Percentiles rank a stretch among this genome's conserved stretches.
These are phyloP conservation scores for Dendrolimus houi DNA, from an alignment of 2,888 invertebrate species.

Conservation along the genomic window DNA sequence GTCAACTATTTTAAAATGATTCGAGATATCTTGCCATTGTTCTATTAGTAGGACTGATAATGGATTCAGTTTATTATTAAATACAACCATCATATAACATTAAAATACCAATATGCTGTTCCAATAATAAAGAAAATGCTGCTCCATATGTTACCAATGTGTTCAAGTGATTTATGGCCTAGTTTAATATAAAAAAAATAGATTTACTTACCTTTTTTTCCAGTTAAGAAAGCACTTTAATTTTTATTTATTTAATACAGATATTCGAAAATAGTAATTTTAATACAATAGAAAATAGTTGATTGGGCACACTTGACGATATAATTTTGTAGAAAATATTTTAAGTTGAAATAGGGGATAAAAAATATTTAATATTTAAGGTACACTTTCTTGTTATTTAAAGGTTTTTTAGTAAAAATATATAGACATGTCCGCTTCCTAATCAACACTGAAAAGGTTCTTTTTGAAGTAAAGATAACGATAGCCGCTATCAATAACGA, in stretches of 20 bases:
- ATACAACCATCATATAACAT: too few species aligned
- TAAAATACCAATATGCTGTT: too few species aligned
- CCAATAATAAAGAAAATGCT: too few species aligned
- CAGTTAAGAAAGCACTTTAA: neutral
- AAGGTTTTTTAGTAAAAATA: conserved; percentile 25
- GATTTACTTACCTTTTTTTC: neutral
- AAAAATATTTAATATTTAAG: conserved; percentile 2
- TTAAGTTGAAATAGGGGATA: neutral
- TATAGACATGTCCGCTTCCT: conserved; percentile 20
- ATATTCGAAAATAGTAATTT: neutral
- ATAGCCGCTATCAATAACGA: neutral
- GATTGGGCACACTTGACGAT: neutral
- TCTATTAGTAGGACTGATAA: too few species aligned
- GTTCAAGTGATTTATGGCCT: too few species aligned
- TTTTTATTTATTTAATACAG: neutral
- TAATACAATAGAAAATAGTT: neutral
- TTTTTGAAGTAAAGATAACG: conserved; percentile 17
- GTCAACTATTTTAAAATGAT: too few species aligned
- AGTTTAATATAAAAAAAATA: too few species aligned
- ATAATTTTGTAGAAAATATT: neutral
- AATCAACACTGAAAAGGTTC: conserved; percentile 22
- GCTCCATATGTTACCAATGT: too few species aligned
- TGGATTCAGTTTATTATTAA: too few species aligned
- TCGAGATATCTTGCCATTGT: too few species aligned
- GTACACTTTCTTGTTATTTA: conserved; percentile 10